phyloP scores from a whole-genome alignment of 2,797 vertebrate species.

The Gadopsis bispinosus region DNA sequence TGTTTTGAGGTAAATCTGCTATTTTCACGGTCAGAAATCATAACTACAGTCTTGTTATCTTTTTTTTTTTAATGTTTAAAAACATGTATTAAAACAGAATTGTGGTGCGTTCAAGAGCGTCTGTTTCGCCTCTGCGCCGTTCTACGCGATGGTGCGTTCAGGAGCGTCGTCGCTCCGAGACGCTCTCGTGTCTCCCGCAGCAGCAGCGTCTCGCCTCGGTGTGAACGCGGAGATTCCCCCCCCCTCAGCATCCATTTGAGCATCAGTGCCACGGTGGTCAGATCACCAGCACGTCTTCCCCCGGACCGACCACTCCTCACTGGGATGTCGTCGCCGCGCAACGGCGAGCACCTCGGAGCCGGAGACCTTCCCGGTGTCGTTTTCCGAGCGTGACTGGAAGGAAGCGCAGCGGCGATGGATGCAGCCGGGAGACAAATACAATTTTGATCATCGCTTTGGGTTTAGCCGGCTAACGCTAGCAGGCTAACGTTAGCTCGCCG shows the following conservation, averaged over 20 bases:
- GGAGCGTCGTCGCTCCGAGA: slow-evolving; percentile 28
- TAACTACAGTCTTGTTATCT: background rate
- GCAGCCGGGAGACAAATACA: slow-evolving; percentile 63
- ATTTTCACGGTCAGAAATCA: background rate
- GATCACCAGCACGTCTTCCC: slow-evolving; percentile 44
- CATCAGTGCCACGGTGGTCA: slow-evolving; percentile 44
- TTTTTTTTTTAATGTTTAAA: background rate
- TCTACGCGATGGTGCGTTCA: slow-evolving; percentile 65
- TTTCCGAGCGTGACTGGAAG: slow-evolving; percentile 40
- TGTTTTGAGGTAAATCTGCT: background rate
- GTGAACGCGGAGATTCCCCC: slow-evolving; percentile 54
- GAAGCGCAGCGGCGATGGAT: slow-evolving; percentile 59
- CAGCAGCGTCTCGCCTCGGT: slow-evolving; percentile 26
- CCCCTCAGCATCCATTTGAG: slow-evolving; percentile 72
- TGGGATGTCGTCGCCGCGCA: slow-evolving; percentile 55
- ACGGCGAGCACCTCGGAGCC: slow-evolving; percentile 9
- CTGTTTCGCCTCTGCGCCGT: background rate
- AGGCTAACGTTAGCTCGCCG: slow-evolving; percentile 62
- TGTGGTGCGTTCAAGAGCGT: slow-evolving; percentile 21
- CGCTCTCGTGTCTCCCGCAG: background rate
- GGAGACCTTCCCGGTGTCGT: background rate
- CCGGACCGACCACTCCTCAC: slow-evolving; percentile 30
- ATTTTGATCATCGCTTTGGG: slow-evolving; percentile 46
- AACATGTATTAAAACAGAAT: background rate
- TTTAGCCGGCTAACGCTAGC: slow-evolving; percentile 65